These are phyloP conservation scores for Drosophila bifasciata DNA, from an alignment of 1,140 invertebrate genomes.

Conservation along the genomic window DNA sequence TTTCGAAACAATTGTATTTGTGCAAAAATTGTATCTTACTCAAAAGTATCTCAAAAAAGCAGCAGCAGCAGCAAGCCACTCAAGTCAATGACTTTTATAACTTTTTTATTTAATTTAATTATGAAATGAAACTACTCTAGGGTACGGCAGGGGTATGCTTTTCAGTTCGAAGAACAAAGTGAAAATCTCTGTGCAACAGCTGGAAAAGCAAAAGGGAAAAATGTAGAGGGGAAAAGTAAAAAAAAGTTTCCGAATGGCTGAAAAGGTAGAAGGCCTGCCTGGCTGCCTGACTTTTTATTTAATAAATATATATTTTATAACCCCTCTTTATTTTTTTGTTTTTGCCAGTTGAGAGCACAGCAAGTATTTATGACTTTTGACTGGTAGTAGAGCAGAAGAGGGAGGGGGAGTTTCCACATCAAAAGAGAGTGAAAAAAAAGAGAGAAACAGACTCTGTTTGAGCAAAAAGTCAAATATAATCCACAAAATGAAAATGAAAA, in stretches of 20 bases:
- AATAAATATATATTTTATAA: conserved; percentile 57
- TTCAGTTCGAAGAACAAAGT: conserved; percentile 65
- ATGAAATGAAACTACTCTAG: conserved; percentile 11
- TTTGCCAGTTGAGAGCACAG: conserved; percentile 79
- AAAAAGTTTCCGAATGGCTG: conserved; percentile 14
- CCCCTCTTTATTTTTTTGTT: conserved; percentile 41
- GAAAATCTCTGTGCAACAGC: conserved; percentile 50
- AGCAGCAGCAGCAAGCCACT: conserved; percentile 4
- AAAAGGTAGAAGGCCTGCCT: conserved; percentile 66
- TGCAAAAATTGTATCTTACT: conserved; percentile 5
- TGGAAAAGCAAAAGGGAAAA: conserved; percentile 34
- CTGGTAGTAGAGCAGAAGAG: conserved; percentile 47
- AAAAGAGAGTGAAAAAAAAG: conserved; percentile 62
- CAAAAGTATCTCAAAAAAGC: background rate
- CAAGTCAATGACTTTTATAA: conserved; percentile 71
- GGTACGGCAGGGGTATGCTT: conserved; percentile 36
- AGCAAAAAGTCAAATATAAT: conserved; percentile 69
- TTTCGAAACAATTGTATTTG: conserved; percentile 34
- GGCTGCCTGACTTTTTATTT: conserved; percentile 64
- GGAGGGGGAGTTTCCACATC: conserved; percentile 44
- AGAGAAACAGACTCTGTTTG: conserved; percentile 40
- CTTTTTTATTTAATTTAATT: conserved; percentile 72
- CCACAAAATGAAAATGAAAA: conserved; percentile 55
- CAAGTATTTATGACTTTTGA: conserved; percentile 74
- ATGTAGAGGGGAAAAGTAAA: conserved; percentile 35